Base-by-base conservation (phyloP, 2,888 invertebrate genomes). In the Noctua comes region DNA sequence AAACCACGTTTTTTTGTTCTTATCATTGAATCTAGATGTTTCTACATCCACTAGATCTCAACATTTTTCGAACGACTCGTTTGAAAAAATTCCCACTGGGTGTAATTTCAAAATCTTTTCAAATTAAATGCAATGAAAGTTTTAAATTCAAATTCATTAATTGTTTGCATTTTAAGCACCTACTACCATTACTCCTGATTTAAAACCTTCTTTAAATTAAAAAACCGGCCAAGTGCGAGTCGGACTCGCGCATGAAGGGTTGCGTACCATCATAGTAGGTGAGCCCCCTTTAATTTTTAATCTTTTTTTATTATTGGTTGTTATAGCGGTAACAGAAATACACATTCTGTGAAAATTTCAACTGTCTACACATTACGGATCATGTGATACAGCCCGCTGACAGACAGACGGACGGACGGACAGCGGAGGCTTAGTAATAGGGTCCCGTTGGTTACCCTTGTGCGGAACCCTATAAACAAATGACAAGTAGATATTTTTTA, bases 101-200 rank as follows among this genome's bases (percentile, higher is more conserved):
- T 48, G 36, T 24, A 43, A 31, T 68, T 16, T 64, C 11, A 31
- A 27, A 27, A 24, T 31, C n/a, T 62, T 24, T 46, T n/a, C 27
- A 46, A 54, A 77, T 64, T 70, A 86, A 80, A 78, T 80, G 83
- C 85, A 73, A 69, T 21, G 36, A 73, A 31, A 24, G 71, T 43
- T 69, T 74, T 5, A 36, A 36, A 36, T 36, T 36, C 36, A 36
- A 36, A 36, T 36, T 36, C 36, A 36, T 36, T 36, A 2, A 3
- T 36, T 36, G 36, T 36, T 36, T 36, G 36, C 36, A 36, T 36
- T 36, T 36, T 2, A 82, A 85, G 76, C 73, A 79, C 77, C 75
- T 82, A 73, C 8, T 16, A 8, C 16, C n/a, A 46, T 64, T 54
- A 70, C 62, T 80, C 57, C 36, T 16, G 65, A 62, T 31, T 48